Base-by-base conservation (phyloP, 2,888 invertebrate genomes). In the Drosophila neonasuta region DNA sequence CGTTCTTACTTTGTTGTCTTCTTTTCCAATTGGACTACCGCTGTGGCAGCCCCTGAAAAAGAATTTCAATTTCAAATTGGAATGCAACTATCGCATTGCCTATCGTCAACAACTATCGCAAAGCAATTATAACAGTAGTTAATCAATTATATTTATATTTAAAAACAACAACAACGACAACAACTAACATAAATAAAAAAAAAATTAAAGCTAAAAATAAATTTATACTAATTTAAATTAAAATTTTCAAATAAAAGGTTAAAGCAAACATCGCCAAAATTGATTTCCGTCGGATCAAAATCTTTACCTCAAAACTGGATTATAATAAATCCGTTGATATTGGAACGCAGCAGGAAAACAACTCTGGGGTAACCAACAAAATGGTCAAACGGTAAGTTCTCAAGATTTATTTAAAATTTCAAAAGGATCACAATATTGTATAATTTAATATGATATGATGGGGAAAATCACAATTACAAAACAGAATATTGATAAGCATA, bases 271-370 rank as follows among this genome's bases (percentile, higher is more conserved):
- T 68, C 78, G 77, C 72, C 88, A 89, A 89, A 88, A 89, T 90
- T 89, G 87, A 89, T 89, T 89, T 90, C 84, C 89, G 89, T 75
- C 89, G 90, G 67, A 90, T 90, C 71, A 89, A 90, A 89, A 89
- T 89, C 77, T 89, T 89, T 81, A 74, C 86, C 56, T 83, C 89
- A 88, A 91, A 91, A 88, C 91, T 91, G 91, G 91, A 90, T 90
- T 91, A 90, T 88, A 88, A 88, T 74, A 90, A 90, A 91, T 89
- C 89, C 87, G 90, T 89, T 87, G 91, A 90, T 80, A 90, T 90
- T 88, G 90, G 91, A 87, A 88, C 90, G 88, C 88, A 90, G 79
- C 90, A 91, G 90, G 91, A 91, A 88, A 91, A 90, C 78, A 90
- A 90, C 79, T 90, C 90, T 87, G 89, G 89, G 88, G 89, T 90